Evolutionary conservation across 2,888 invertebrate genomes (phyloP).

Genomic region (Ectemnius cavifrons): DNA sequence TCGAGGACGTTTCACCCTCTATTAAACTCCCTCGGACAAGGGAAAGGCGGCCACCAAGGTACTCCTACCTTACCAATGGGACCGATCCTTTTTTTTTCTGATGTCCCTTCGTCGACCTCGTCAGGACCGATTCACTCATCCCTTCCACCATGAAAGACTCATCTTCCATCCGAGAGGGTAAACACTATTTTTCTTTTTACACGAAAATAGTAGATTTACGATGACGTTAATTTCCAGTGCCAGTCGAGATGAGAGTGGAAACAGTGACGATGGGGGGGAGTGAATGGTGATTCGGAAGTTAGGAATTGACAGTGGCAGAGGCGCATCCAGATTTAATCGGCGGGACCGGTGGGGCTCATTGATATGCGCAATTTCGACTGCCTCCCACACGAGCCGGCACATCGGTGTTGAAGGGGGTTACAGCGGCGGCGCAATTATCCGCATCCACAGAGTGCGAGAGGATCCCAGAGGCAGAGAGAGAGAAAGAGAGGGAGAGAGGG

Average conservation of each 20-base stretch:
- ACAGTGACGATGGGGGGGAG: too few species aligned
- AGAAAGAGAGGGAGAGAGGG: too few species aligned
- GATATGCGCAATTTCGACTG: conserved; percentile 63
- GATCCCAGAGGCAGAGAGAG: neutral
- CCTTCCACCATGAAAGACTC: too few species aligned
- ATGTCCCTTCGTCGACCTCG: conserved; percentile 4
- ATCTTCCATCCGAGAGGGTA: too few species aligned
- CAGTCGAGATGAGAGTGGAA: too few species aligned
- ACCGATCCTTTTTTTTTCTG: conserved; percentile 57
- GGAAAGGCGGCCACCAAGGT: conserved; percentile 79
- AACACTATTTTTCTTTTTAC: too few species aligned
- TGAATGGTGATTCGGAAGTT: conserved; percentile 34
- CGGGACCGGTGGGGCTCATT: conserved; percentile 45
- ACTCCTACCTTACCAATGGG: conserved; percentile 68
- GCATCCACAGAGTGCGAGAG: conserved; percentile 25
- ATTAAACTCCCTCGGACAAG: conserved; percentile 79
- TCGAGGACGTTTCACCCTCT: conserved; percentile 77
- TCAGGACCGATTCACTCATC: too few species aligned
- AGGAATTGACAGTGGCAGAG: conserved; percentile 48
- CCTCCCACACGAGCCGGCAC: conserved; percentile 46
- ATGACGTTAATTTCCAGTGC: too few species aligned
- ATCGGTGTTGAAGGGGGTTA: conserved; percentile 10
- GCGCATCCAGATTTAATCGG: conserved; percentile 54
- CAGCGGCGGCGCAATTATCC: conserved; percentile 58
- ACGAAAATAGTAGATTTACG: too few species aligned